Percentiles rank a stretch among this genome's conserved stretches.
These are phyloP conservation scores for Larimichthys polyactis DNA, from an alignment of 2,113 vertebrate species.

Conservation along the genomic window DNA sequence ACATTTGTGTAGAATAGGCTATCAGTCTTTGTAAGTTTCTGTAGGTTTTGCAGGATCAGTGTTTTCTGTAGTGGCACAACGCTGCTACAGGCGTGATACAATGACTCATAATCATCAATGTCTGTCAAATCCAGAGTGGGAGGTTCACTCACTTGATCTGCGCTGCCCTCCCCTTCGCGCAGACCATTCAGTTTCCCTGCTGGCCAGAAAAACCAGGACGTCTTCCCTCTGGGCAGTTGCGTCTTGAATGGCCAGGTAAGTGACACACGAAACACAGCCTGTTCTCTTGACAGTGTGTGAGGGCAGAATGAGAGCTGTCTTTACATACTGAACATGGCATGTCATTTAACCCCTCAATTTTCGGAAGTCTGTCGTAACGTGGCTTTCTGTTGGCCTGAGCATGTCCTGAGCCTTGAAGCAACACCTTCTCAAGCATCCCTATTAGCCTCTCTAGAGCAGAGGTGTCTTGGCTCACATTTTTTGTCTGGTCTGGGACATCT, in stretches of 20 bases:
- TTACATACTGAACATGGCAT: conserved; percentile 30
- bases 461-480: not conserved
- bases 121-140: too few relatives aligned
- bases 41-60: too few relatives aligned
- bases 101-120: too few relatives aligned
- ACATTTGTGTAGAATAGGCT: too few relatives aligned
- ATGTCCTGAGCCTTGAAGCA: not conserved
- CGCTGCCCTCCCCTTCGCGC: too few relatives aligned
- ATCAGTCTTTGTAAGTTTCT: too few relatives aligned
- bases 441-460: not conserved
- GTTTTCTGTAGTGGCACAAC: too few relatives aligned
- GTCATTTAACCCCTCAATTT: conserved; percentile 7
- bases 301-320: not conserved
- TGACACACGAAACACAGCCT: conserved; percentile 47
- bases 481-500: not conserved
- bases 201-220: not conserved
- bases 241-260: conserved; percentile 27
- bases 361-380: not conserved
- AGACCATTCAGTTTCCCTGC: conserved; percentile 47
- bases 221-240: conserved; percentile 1
- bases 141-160: too few relatives aligned
- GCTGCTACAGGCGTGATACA: too few relatives aligned
- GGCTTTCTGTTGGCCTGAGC: not conserved
- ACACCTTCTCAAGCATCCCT: conserved; percentile 5
- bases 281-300: conserved; percentile 26